Evolutionary conservation across 2,888 invertebrate species (phyloP), one percentile per base, ranked within the genome.

Genomic region (Lapara coniferarum): DNA sequence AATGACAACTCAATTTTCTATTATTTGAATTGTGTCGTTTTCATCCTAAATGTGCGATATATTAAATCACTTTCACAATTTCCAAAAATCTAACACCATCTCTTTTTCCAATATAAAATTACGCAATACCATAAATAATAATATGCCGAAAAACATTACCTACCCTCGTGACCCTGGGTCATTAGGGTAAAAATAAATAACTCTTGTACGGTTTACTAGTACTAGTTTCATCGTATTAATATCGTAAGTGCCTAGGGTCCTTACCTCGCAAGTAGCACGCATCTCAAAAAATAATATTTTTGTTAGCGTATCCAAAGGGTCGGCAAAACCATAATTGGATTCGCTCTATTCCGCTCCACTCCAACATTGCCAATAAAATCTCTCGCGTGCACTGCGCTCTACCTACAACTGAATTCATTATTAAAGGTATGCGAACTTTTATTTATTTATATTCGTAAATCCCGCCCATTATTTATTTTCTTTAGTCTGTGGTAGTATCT

Each of bases 221-320:
- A 37, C 37, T 57, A 13, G 14, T 16, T 49, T 46, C 7, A 49
- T 46, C 16, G 30, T 49, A 52, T 25, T 59, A 66, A 57, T 67
- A 66, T 30, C 13, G 49, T 37, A 66, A 57, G 58, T 67, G 70
- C 19, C 67, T 16, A 16, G 69, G 25, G 46, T 71, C 49, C 44
- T 70, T 68, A 66, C 66, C 63, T 71, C 69, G 73, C 71, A 73
- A 69, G 63, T 46, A 49, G 71, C 68, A 72, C 73, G 77, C 72
- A 72, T 73, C 78, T 76, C 75, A 72, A 77, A 81, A 81, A 77
- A 81, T 81, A 79, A 79, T 80, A 80, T 79, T 81, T 76, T 78
- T 74, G 70, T 73, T 73, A 66, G 72, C 76, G 73, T 80, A 75
- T 73, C 72, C 71, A 71, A 73, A 77, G 74, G 74, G 73, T 73